These are phyloP conservation scores for Pteronotus mesoamericanus DNA, from an alignment of 2,797 vertebrate genomes.

Conservation along the genomic window DNA sequence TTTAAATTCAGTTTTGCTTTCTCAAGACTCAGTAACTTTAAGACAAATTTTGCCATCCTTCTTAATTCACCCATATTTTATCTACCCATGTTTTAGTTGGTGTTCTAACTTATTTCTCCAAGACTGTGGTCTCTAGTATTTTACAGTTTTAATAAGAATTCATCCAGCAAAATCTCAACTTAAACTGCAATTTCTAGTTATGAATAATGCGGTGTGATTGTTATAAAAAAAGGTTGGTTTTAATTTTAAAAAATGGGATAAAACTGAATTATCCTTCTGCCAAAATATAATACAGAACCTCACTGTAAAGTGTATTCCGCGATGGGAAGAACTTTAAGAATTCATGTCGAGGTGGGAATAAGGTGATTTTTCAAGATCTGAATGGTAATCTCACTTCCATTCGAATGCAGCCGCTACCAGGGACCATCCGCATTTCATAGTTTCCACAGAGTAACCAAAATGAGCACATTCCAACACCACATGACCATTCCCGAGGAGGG, in stretches of 20 bases:
- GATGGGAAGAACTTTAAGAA: not conserved
- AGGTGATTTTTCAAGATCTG: too few relatives aligned
- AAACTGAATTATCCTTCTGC: not conserved
- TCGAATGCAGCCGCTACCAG: not conserved
- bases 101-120: not conserved
- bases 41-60: not conserved
- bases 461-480: not conserved
- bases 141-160: not conserved
- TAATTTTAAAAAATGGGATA: not conserved
- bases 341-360: not conserved
- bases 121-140: not conserved
- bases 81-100: not conserved
- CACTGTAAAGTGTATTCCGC: not conserved
- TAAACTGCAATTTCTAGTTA: not conserved
- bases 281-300: not conserved
- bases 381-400: not conserved
- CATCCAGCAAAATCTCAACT: not conserved
- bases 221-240: not conserved
- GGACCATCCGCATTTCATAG: not conserved
- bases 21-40: not conserved
- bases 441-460: not conserved
- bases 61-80: not conserved
- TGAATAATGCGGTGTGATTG: not conserved
- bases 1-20: slow-evolving; percentile 15
- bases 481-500: not conserved